Base-by-base conservation (phyloP, 2,797 vertebrate genomes). In the Ataeniobius toweri region DNA sequence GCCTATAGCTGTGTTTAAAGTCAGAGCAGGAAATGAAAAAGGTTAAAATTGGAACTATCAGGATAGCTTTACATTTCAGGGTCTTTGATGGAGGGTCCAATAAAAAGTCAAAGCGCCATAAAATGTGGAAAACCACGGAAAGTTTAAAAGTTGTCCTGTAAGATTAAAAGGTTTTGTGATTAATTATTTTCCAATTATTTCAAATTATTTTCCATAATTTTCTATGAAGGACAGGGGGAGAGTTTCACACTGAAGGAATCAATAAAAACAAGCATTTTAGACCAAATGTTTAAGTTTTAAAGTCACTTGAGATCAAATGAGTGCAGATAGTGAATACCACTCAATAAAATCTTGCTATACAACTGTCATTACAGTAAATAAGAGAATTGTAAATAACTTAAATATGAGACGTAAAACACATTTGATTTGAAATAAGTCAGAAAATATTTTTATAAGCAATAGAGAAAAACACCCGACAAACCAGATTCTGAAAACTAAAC, bases 181-280 rank as follows among this genome's bases (percentile, higher is more conserved):
- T 13, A n/a, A 68, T 6, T 44, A 68, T 41, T 22, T 67, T 41
- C 39, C 31, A 39, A 67, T 22, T 12, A 48, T 48, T 48, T 48
- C 46, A 2, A 36, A 46, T 46, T 46, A 10, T 46, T 46, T 46
- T 46, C 44, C 86, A 80, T 68, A 79, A 36, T 81, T 72, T 91
- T 93, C 90, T 88, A 89, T 82, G 41, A 78, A 84, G 83, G 79
- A 89, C 73, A 51, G 80, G 86, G 84, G 81, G 28, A 80, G 82
- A 41, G 89, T 91, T 88, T 92, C 91, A 80, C 56, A 81, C 81
- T 22, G 79, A 80, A 74, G 83, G 86, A 76, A 41, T n/a, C 63
- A 67, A 28, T 31, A 44, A 16, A 41, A 22, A 67, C 36, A 39
- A 36, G 18, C 31, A 20, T 65, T 39, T n/a, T 18, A 67, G 48